phyloP scores from a whole-genome alignment of 2,113 vertebrate genomes.

The Oreocharis arfaki region DNA sequence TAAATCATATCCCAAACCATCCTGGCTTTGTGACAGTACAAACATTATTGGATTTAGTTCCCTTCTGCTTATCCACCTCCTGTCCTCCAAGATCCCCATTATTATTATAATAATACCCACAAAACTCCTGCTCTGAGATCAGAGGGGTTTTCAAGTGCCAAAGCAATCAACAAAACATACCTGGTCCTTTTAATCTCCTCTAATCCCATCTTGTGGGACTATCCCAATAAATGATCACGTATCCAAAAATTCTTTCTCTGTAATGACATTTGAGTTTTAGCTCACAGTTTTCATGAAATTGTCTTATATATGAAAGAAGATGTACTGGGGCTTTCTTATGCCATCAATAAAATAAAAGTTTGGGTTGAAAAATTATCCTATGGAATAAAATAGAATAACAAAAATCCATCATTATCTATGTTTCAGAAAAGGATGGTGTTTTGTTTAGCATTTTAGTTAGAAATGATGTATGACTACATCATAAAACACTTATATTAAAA shows the following conservation, averaged over 20 bases:
- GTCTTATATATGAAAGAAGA: conserved; percentile 60
- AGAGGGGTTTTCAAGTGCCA: conserved; percentile 33
- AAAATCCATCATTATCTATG: conserved; percentile 72
- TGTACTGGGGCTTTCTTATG: conserved; percentile 38
- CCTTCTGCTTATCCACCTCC: conserved; percentile 33
- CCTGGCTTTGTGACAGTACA: conserved; percentile 51
- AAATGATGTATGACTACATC: conserved; percentile 76
- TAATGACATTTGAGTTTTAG: conserved; percentile 6
- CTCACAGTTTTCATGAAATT: conserved; percentile 1
- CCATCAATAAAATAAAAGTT: conserved; percentile 71
- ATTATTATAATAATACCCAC: conserved; percentile 23
- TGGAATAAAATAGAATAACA: conserved; percentile 57
- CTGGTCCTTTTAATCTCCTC: conserved; percentile 29
- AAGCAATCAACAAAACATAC: conserved; percentile 41
- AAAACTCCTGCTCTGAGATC: conserved; percentile 30
- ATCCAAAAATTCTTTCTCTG: background rate
- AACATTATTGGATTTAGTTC: conserved; percentile 44
- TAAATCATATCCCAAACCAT: conserved; percentile 38
- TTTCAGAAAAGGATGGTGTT: conserved; percentile 51
- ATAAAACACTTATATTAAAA: conserved; percentile 80
- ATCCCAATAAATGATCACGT: background rate
- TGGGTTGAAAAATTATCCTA: conserved; percentile 71
- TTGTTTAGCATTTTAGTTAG: conserved; percentile 76
- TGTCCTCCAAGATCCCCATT: background rate
- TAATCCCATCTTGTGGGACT: conserved; percentile 24